Evolutionary conservation across 2,113 vertebrate species (phyloP).

Genomic region (Dicaeum eximium): DNA sequence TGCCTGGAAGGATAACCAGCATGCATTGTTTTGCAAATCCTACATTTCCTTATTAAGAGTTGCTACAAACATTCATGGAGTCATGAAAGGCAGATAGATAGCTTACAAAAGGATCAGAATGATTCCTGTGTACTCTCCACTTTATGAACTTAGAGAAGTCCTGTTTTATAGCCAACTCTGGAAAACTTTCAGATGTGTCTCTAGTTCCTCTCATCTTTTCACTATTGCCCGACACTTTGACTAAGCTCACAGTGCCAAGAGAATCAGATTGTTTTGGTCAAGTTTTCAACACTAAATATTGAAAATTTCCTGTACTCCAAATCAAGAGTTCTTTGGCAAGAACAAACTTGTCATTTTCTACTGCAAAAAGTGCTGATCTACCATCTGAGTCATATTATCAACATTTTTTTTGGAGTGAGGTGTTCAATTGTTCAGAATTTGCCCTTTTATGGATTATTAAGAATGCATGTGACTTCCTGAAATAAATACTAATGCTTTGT

Average conservation of each 20-base stretch:
- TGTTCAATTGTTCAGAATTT: constrained; percentile 22
- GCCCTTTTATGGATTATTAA: constrained; percentile 28
- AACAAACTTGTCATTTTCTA: constrained; percentile 7
- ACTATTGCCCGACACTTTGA: background rate
- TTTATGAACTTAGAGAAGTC: background rate
- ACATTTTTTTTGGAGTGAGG: background rate
- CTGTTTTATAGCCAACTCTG: background rate
- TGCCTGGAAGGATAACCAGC: constrained; percentile 1
- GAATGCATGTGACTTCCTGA: constrained; percentile 39
- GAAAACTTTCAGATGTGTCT: background rate
- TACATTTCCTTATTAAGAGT: constrained; percentile 55
- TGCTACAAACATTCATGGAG: constrained; percentile 29
- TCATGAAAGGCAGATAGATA: constrained; percentile 44
- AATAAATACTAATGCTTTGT: constrained; percentile 52
- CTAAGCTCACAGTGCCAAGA: background rate
- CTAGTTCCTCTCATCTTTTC: background rate
- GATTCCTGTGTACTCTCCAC: background rate
- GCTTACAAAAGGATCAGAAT: background rate
- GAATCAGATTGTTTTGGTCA: background rate
- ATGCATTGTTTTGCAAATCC: background rate
- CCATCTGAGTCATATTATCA: background rate
- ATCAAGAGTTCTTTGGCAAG: constrained; percentile 1
- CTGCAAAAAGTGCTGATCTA: constrained; percentile 4
- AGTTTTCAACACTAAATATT: constrained; percentile 1
- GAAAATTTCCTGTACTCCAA: constrained; percentile 10